These are phyloP conservation scores for Athripsodes cinereus DNA, from an alignment of 2,888 invertebrate genomes.

Conservation along the genomic window DNA sequence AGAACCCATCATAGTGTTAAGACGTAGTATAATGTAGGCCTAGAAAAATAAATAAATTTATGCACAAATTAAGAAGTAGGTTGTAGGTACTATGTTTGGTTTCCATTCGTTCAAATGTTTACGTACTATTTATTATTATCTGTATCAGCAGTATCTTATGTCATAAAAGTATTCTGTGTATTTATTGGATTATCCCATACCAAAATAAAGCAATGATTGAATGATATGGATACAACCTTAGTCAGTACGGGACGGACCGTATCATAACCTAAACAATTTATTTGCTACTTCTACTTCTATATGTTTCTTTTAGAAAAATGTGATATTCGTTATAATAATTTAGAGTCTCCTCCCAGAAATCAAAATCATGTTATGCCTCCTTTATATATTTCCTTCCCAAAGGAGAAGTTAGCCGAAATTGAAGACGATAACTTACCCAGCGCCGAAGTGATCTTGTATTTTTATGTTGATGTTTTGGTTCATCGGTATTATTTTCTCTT, in stretches of 20 bases:
- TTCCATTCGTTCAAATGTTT: too few relatives aligned
- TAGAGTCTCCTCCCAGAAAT: slow-evolving; percentile 4
- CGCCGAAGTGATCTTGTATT: slow-evolving; percentile 14
- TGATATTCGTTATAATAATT: slow-evolving; percentile 10
- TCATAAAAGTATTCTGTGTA: too few relatives aligned
- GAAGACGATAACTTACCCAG: slow-evolving; percentile 15
- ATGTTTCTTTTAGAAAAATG: slow-evolving; percentile 1
- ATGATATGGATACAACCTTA: not conserved
- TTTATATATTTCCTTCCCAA: slow-evolving; percentile 8
- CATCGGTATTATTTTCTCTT: slow-evolving; percentile 3
- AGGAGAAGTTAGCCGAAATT: slow-evolving; percentile 15
- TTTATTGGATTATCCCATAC: too few relatives aligned
- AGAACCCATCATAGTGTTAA: too few relatives aligned
- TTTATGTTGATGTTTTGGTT: slow-evolving; percentile 14
- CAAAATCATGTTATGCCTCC: slow-evolving; percentile 8
- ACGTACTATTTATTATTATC: too few relatives aligned
- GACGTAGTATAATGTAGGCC: too few relatives aligned
- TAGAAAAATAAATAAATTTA: too few relatives aligned
- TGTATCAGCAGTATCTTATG: too few relatives aligned
- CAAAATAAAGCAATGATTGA: not conserved
- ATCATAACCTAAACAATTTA: not conserved
- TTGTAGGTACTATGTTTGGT: too few relatives aligned
- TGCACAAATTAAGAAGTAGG: too few relatives aligned
- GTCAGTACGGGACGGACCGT: not conserved
- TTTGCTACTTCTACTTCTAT: not conserved